These are phyloP conservation scores for Spodoptera exigua DNA, from an alignment of 2,888 invertebrate genomes.

Conservation along the genomic window DNA sequence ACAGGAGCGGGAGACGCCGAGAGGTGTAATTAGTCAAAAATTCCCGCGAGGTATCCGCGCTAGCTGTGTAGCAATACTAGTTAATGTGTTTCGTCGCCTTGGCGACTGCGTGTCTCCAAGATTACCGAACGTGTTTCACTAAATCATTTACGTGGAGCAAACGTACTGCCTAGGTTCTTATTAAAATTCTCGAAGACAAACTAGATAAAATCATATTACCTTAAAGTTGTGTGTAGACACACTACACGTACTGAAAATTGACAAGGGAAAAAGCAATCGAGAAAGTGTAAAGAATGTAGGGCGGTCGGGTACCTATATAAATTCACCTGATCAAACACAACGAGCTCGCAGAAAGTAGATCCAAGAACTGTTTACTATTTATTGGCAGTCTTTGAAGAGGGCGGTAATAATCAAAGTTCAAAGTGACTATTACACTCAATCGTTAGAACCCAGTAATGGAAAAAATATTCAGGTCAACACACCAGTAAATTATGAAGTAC, in stretches of 20 bases:
- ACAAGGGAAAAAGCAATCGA: slow-evolving; percentile 53
- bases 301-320: slow-evolving; percentile 51
- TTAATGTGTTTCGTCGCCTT: slow-evolving; percentile 36
- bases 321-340: slow-evolving; percentile 59
- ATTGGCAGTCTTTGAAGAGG: slow-evolving; percentile 52
- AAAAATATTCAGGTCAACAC: slow-evolving; percentile 56
- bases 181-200: slow-evolving; percentile 6
- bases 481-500: slow-evolving; percentile 49
- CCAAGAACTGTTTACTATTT: slow-evolving; percentile 56
- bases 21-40: slow-evolving; percentile 77
- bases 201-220: slow-evolving; percentile 20
- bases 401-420: slow-evolving; percentile 52
- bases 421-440: slow-evolving; percentile 54
- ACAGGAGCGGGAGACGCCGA: slow-evolving; percentile 65
- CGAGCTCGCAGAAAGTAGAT: slow-evolving; percentile 47
- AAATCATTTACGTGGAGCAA: slow-evolving; percentile 11
- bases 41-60: slow-evolving; percentile 65
- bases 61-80: slow-evolving; percentile 37
- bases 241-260: slow-evolving; percentile 42
- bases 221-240: slow-evolving; percentile 23
- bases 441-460: slow-evolving; percentile 51
- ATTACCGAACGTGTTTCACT: slow-evolving; percentile 15
- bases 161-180: background rate
- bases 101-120: slow-evolving; percentile 26
- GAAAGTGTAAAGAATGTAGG: slow-evolving; percentile 52